Evolutionary conservation across 23 tunicate species (phyloP), one percentile per base, ranked within the genome.

Genomic region (Styela clava): DNA sequence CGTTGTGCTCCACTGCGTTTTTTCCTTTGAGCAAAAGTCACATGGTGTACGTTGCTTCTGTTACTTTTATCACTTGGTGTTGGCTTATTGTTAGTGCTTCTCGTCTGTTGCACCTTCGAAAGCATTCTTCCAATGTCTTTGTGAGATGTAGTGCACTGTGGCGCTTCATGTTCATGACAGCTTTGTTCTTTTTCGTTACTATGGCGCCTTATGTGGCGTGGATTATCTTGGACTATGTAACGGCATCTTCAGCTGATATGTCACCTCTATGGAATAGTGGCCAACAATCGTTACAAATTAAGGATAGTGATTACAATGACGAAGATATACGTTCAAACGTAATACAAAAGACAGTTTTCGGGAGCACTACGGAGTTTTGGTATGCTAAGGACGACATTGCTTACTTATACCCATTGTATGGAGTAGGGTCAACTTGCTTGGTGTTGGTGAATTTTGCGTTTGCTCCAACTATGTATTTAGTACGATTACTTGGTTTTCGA

Each of bases 131-230:
- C 44, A 91, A 91, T 68, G 97, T 91, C 24, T 91, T 91, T 79
- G 97, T 91, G 69, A 90, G 97, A 31, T 86, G 87, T 34, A 91
- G 97, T 86, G 97, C 97, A n/a, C 87, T 91, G 87, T 91, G 97
- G 97, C 90, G 97, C 34, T 91, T 91, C 36, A 82, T 91, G 24
- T 82, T 91, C 28, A 51, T 74, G 51, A 83, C 79, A 0, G 87
- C 90, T 20, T 24, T 82, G 61, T 76, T 91, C 72, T 78, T 85
- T 64, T 71, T 91, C 67, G 82, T 79, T 2, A 52, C 85, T 5
- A 35, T 56, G 74, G 52, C 87, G 0, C 79, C 85, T 29, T 85
- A 81, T 79, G 84, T 91, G 51, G 34, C 68, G 28, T 34, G 84
- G 35, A 86, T 85, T 77, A 33, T 86, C 34, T 19, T 78, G 51